Evolutionary conservation across 2,797 vertebrate genomes (phyloP).

Genomic region (Molossus molossus): DNA sequence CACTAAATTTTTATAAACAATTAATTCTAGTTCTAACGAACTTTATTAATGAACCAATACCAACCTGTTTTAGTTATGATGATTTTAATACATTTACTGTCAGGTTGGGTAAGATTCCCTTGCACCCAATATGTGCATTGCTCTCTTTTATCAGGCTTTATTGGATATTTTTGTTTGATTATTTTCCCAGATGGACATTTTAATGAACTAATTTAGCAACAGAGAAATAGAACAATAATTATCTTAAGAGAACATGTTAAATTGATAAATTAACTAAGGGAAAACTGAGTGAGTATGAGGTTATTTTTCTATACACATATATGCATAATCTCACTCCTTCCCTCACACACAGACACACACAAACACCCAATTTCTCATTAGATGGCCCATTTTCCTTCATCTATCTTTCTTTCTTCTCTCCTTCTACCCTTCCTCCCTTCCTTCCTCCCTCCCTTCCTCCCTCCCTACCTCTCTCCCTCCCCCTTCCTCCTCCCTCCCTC

Average conservation of each 20-base stretch:
- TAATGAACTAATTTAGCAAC: not conserved
- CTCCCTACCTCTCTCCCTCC: no score
- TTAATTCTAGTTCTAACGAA: not conserved
- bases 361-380: not conserved
- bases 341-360: not conserved
- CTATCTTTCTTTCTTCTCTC: no score
- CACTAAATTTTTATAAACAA: not conserved
- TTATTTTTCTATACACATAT: not conserved
- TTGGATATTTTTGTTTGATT: not conserved
- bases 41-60: not conserved
- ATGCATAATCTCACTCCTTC: not conserved
- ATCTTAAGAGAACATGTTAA: not conserved
- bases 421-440: not conserved
- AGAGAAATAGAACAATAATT: not conserved
- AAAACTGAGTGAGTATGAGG: not conserved
- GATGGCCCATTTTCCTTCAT: not conserved
- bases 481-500: no score
- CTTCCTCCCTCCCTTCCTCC: not conserved
- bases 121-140: not conserved
- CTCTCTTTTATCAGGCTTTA: not conserved
- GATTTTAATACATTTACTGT: conserved; percentile 9
- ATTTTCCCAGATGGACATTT: not conserved
- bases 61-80: not conserved
- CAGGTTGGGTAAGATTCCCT: not conserved
- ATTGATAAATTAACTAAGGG: not conserved